Evolutionary conservation across 2,888 invertebrate genomes (phyloP), one percentile per base, ranked within the genome.

Genomic region (Xestia ashworthii): DNA sequence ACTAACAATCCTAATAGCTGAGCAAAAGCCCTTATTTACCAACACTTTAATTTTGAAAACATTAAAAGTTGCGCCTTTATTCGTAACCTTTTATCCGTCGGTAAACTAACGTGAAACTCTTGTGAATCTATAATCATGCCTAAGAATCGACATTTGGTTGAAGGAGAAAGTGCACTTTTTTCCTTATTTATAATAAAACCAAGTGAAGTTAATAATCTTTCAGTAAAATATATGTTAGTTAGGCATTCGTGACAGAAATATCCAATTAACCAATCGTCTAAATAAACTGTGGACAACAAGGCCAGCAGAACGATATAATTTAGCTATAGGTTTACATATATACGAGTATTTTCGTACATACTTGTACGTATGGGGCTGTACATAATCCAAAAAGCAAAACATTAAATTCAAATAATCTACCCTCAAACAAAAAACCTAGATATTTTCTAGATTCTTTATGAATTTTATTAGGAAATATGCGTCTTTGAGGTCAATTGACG

Each of bases 311-410:
- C 67, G 67, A 2, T 32, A 22, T 67, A 32, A 50, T 50, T 32
- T 67, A 32, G 67, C 48, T 48, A 67, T 22, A 67, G 67, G 67
- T 67, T 48, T 48, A 48, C 48, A 67, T n/a, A n/a, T n/a, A n/a
- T n/a, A n/a, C n/a, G n/a, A n/a, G n/a, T 67, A 48, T 67, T 67
- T 67, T 67, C 3, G 67, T 67, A 22, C 32, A 67, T n/a, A n/a
- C n/a, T n/a, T n/a, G n/a, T 22, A 67, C 48, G 32, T 48, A 67
- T 48, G 66, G 66, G 48, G 48, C 46, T 25, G 25, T 48, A 19
- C 32, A 11, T 67, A 48, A 48, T 25, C 46, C 66, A n/a, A 66
- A 66, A 46, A 46, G 66, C 5, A 44, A 9, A 44, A 44, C 44
- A 44, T 44, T 44, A 44, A 44, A 44, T 44, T 46, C 12, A 12